Conservation (phyloP, 2,888 invertebrate species). For the Phortica okadai region DNA sequence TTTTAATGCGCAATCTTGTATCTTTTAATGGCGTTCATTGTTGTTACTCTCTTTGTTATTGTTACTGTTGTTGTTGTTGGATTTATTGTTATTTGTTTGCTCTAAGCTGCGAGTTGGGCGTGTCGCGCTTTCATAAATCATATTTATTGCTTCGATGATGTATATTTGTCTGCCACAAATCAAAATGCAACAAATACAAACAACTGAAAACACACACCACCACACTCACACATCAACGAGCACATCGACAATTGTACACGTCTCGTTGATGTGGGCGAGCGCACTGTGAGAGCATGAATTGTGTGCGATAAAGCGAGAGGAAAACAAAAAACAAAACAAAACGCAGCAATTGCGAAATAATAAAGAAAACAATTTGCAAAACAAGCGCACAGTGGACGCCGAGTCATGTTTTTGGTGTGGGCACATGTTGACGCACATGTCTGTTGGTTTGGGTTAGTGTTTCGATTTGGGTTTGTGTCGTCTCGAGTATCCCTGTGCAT, state of each 20-base stretch:
- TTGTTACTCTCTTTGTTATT: conserved; percentile 30
- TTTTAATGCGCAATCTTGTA: neutral
- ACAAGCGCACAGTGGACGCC: too few species aligned
- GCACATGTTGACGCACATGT: too few species aligned
- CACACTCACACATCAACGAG: neutral
- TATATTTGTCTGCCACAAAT: conserved; percentile 24
- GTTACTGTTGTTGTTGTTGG: too few species aligned
- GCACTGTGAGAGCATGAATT: too few species aligned
- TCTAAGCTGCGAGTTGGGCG: neutral
- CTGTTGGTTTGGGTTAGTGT: neutral
- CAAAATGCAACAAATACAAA: conserved; percentile 16
- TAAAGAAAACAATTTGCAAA: conserved; percentile 21
- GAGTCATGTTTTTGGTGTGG: neutral
- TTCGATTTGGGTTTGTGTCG: neutral
- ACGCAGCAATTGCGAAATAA: conserved; percentile 6
- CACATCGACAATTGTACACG: neutral
- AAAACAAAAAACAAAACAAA: neutral
- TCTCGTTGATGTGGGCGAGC: neutral
- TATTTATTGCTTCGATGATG: conserved; percentile 20
- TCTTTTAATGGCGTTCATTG: conserved; percentile 8
- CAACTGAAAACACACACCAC: neutral
- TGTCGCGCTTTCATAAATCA: conserved; percentile 10
- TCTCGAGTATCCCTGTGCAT: neutral
- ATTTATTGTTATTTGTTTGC: conserved; percentile 35
- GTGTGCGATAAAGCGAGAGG: neutral